Base-by-base conservation (phyloP, 2,888 invertebrate genomes). In the Leptogaster cylindrica region DNA sequence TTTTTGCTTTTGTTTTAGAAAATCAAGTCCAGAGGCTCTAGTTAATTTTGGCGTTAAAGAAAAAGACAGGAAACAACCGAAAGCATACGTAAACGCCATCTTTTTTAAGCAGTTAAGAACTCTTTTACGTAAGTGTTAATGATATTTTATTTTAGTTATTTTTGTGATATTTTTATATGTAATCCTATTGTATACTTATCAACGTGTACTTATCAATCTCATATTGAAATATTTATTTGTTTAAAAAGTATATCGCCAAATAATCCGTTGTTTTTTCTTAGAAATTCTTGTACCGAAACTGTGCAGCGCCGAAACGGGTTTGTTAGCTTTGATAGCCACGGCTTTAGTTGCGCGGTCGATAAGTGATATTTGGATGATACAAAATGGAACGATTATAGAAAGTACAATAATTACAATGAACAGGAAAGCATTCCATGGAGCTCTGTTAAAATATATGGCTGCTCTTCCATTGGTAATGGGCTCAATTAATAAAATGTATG, bases 301-400 rank as follows among this genome's bases (percentile, higher is more conserved):
- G 74, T 87, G 90, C 80, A 87, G 89, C 8, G 82, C 88, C 67
- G 96, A 96, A 82, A 85, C 87, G 71, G 90, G 88, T 3, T 87
- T 89, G 70, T 83, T 93, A 76, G 70, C 85, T 8, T 78, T 93
- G 20, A 88, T 95, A 5, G 97, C 97, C 0, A 77, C 83, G 3
- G 88, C 95, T 3, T 84, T 99, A 41, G 85, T 97, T 18, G 89
- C 92, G 2, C 85, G 97, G 73, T 97, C 98, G 0, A 86, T 95
- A 73, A 97, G 97, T 77, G 99, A 99, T 82, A 86, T 99, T 63
- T 99, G 97, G 96, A 89, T 98, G 84, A 99, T 99, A 73, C 91
- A 93, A 76, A 94, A 92, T 78, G 92, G 93, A 8, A 98, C 98
- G 1, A 85, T 91, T 65, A 89, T 98, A 74, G 98, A 98, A 85